Evolutionary conservation across 2,113 vertebrate genomes (phyloP).

Genomic region (Apteryx mantelli): DNA sequence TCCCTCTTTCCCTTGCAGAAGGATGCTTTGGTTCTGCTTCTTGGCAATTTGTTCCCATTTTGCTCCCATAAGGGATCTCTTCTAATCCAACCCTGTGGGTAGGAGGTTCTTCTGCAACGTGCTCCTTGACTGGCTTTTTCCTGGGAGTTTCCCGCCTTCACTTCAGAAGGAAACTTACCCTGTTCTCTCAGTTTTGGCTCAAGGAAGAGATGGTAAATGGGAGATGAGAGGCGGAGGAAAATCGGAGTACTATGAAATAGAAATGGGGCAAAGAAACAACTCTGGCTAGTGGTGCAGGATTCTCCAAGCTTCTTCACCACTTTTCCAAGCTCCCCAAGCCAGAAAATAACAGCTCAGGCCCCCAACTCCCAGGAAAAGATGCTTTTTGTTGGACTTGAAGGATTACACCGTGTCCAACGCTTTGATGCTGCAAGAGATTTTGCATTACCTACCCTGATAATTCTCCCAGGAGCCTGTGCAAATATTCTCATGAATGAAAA

Average conservation of each 20-base stretch:
- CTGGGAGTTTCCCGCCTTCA: neutral
- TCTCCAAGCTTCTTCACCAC: neutral
- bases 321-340: neutral
- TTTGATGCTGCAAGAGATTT: neutral
- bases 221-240: neutral
- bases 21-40: neutral
- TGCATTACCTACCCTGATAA: conserved; percentile 1
- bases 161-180: neutral
- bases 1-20: neutral
- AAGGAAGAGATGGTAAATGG: neutral
- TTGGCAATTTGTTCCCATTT: fast-evolving
- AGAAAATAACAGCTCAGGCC: neutral
- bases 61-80: neutral
- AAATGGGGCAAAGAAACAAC: fast-evolving
- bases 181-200: neutral
- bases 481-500: conserved; percentile 35
- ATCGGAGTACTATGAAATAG: fast-evolving
- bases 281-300: neutral
- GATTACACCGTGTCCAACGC: neutral
- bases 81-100: neutral
- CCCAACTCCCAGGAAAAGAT: neutral
- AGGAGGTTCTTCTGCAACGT: neutral
- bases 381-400: neutral
- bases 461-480: conserved; percentile 26
- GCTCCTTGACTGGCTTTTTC: fast-evolving